Percentiles rank a stretch among this genome's conserved stretches.
phyloP scores from a whole-genome alignment of 2,888 invertebrate species.

The Pseudanteris insignis region DNA sequence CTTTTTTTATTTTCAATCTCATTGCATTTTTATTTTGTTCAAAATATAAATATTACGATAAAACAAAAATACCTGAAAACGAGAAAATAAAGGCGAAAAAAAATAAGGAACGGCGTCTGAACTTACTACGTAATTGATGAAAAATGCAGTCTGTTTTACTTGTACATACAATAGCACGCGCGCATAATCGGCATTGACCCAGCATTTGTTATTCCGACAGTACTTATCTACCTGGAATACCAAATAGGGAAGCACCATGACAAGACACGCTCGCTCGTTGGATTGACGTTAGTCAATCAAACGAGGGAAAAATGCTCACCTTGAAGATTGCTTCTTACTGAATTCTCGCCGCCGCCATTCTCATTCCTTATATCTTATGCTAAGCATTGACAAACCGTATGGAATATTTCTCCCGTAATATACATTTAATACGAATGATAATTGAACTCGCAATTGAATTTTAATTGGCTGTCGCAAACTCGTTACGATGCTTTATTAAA shows the following conservation, averaged over 20 bases:
- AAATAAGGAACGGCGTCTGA: too few relatives aligned
- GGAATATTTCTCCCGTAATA: too few relatives aligned
- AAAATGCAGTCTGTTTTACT: conserved; percentile 24
- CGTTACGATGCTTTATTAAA: too few relatives aligned
- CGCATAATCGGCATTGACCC: conserved; percentile 44
- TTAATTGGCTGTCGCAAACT: too few relatives aligned
- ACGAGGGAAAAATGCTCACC: conserved; percentile 60
- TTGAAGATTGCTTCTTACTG: conserved; percentile 56
- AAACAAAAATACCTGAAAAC: too few relatives aligned
- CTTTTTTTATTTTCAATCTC: too few relatives aligned
- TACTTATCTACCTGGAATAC: conserved; percentile 65
- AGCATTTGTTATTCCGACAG: conserved; percentile 52
- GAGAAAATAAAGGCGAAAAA: too few relatives aligned
- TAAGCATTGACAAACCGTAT: conserved; percentile 20
- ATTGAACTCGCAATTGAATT: too few relatives aligned
- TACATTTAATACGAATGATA: too few relatives aligned
- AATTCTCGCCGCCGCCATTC: conserved; percentile 52
- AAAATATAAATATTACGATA: too few relatives aligned
- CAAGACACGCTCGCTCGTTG: conserved; percentile 55
- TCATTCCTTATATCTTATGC: conserved; percentile 20
- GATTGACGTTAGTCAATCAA: conserved; percentile 65
- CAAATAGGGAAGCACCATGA: conserved; percentile 60
- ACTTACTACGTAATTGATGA: conserved; percentile 11
- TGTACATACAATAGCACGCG: conserved; percentile 37
- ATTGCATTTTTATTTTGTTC: too few relatives aligned